phyloP scores from a whole-genome alignment of 2,113 vertebrate genomes.

The Ptilonorhynchus violaceus region DNA sequence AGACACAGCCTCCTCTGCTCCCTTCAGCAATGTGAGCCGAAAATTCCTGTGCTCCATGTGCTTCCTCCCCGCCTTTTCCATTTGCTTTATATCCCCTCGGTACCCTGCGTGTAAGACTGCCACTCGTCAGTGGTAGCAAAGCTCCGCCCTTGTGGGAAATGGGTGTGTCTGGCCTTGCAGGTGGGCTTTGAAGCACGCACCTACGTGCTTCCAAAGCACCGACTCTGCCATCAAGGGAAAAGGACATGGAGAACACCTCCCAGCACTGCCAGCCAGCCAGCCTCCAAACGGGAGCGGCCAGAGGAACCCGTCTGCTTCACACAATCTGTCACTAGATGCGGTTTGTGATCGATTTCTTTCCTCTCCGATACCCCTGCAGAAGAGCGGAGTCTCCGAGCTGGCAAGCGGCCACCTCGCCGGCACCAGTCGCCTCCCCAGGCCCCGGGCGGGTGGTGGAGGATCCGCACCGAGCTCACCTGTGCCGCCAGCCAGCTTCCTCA shows the following conservation, averaged over 20 bases:
- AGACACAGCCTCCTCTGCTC: neutral
- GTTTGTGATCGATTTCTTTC: neutral
- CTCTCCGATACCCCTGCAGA: rapidly evolving
- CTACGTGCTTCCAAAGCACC: rapidly evolving
- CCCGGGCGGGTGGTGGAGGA: rapidly evolving
- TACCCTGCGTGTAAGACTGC: neutral
- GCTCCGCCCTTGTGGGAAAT: neutral
- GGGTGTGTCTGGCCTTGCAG: rapidly evolving
- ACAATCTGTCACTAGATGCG: rapidly evolving
- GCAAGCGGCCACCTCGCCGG: neutral
- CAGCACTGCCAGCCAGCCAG: neutral
- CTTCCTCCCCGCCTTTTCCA: neutral
- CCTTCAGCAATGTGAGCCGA: neutral
- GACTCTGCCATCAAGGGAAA: neutral
- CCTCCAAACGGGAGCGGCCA: rapidly evolving
- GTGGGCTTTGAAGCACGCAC: rapidly evolving
- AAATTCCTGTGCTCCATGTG: rapidly evolving
- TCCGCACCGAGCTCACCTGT: rapidly evolving
- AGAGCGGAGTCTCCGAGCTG: neutral
- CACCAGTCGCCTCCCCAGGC: neutral
- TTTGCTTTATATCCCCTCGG: rapidly evolving
- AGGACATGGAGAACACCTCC: neutral
- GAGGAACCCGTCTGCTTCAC: neutral
- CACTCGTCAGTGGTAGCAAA: neutral
- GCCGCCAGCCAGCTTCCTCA: neutral